Base-by-base conservation (phyloP, 2,888 invertebrate genomes). In the Amphimallon solstitiale region DNA sequence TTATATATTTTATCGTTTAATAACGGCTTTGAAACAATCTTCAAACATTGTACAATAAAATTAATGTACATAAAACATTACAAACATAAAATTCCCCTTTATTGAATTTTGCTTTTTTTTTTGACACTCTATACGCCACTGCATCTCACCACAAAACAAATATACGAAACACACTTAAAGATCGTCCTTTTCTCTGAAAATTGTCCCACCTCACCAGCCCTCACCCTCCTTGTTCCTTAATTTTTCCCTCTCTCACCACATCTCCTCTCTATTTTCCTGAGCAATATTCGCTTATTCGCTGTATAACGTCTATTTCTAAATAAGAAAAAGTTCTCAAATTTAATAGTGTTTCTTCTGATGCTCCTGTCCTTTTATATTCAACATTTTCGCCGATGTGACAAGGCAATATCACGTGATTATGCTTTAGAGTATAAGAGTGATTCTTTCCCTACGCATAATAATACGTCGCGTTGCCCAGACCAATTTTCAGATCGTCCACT, bases 401-500 rank as follows among this genome's bases (percentile, higher is more conserved):
- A 68, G 65, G 71, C 79, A 78, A 80, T 81, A 80, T 80, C 79
- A 80, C 78, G 77, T 79, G 79, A 79, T 81, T 81, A 80, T 81
- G 80, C 80, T 79, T 80, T 74, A 77, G 29, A 5, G 29, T n/a
- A 75, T 45, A 34, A 61, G 35, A 51, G 51, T 56, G 46, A 43
- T 54, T 38, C 52, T 63, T 29, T 45, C 34, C 38, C 48, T 21
- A 9, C 17, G n/a, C 34, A 34, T 72, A 63, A 68, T 66, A 17
- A n/a, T n/a, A 1, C 29, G 29, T 29, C 6, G 35, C 7, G 15
- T 51, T 51, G n/a, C 63, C 71, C 69, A 74, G 75, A 77, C 79
- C 81, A 81, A 80, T 82, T 80, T 79, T 78, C 77, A 80, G 80
- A 82, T 82, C 81, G 78, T 80, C 79, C 77, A 78, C 77, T 7